A percentile compares a stretch with the other conserved stretches of the same genome.
Evolutionary conservation across 2,113 vertebrate genomes (phyloP).

Genomic region (Probosciger aterrimus): DNA sequence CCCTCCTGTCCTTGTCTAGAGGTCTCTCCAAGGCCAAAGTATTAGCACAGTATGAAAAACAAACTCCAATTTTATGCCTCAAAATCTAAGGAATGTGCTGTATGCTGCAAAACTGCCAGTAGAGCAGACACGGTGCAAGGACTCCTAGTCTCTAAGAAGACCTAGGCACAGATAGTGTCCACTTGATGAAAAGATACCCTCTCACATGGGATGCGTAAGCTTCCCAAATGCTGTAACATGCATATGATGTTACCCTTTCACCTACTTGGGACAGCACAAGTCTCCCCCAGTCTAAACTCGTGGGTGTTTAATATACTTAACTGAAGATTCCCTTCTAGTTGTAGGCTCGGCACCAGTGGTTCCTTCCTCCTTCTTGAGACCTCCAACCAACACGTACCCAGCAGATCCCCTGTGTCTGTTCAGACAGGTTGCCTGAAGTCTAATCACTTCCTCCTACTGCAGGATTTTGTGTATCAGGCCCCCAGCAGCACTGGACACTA

Average conservation of each 20-base stretch:
- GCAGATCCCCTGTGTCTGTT: not conserved
- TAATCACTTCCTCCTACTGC: accelerated
- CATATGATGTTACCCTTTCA: not conserved
- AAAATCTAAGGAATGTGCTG: not conserved
- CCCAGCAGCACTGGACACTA: not conserved
- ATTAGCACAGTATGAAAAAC: not conserved
- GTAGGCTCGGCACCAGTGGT: not conserved
- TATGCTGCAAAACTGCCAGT: not conserved
- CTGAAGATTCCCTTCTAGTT: not conserved
- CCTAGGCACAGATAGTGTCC: not conserved
- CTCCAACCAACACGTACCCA: not conserved
- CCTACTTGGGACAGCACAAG: not conserved
- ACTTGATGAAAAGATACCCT: not conserved
- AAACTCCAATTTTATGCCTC: not conserved
- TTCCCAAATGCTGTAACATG: not conserved
- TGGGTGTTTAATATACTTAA: not conserved
- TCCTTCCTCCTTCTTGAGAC: not conserved
- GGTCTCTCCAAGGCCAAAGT: not conserved
- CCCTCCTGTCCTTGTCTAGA: not conserved
- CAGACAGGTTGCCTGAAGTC: not conserved
- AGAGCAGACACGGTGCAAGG: not conserved
- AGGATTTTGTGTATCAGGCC: not conserved
- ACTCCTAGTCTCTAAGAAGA: not conserved
- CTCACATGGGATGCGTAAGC: accelerated
- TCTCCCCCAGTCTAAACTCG: not conserved